A percentile compares a stretch with the other conserved stretches of the same genome.
These are phyloP conservation scores for Phodopus roborovskii DNA, from an alignment of 2,113 vertebrate species.

Conservation along the genomic window DNA sequence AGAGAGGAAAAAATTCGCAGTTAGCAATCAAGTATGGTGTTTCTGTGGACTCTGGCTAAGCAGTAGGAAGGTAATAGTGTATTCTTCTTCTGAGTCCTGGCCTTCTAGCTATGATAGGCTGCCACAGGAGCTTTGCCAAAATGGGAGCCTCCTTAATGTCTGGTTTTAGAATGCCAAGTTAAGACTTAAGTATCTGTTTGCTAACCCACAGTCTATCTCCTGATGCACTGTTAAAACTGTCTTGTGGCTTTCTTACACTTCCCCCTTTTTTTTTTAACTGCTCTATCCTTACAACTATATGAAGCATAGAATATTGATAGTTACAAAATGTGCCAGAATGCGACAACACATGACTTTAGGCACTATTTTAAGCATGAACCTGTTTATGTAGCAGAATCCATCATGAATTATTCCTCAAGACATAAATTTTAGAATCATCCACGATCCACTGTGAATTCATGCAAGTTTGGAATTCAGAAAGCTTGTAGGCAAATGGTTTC, in stretches of 20 bases:
- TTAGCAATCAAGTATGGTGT: background rate
- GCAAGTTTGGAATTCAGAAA: conserved; percentile 32
- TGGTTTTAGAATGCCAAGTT: background rate
- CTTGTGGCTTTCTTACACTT: background rate
- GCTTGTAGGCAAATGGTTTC: background rate
- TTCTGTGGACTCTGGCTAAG: background rate
- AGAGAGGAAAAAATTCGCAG: conserved; percentile 1
- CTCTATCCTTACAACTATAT: background rate
- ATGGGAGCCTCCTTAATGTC: background rate
- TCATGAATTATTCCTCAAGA: conserved; percentile 9
- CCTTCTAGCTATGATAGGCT: background rate
- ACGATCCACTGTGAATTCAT: conserved; percentile 9
- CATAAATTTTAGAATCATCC: conserved; percentile 44
- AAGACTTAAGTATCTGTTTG: background rate
- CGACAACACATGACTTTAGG: background rate
- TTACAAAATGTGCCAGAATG: background rate
- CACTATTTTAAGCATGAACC: conserved; percentile 50
- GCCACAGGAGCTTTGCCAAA: background rate
- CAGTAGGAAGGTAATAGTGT: background rate
- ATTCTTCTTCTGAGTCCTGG: background rate
- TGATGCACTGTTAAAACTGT: background rate
- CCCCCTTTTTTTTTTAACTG: background rate
- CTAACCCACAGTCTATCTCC: background rate
- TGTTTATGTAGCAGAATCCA: conserved; percentile 17
- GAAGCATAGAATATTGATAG: conserved; percentile 10